These are phyloP conservation scores for Cydia amplana DNA, from an alignment of 1,140 invertebrate species.

Conservation along the genomic window DNA sequence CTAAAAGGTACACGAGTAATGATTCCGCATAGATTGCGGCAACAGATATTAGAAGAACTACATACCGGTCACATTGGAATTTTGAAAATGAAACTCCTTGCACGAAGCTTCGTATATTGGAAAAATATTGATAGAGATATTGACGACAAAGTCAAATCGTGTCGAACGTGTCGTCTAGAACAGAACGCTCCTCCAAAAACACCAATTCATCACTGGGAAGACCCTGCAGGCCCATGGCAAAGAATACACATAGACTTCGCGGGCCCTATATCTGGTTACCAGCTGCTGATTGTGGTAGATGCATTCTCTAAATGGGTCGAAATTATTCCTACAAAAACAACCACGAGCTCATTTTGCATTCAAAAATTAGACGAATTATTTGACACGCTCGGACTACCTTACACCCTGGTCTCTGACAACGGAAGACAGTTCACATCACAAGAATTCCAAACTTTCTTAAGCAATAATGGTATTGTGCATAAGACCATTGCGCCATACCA, in stretches of 20 bases:
- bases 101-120: too few species aligned
- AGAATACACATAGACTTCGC: slow-evolving; percentile 9
- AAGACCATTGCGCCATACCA: slow-evolving; percentile 51
- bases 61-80: slow-evolving; percentile 73
- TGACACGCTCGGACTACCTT: background rate
- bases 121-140: too few species aligned
- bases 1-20: slow-evolving; percentile 20
- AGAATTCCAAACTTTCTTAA: background rate
- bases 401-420: slow-evolving; percentile 22
- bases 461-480: slow-evolving; percentile 45
- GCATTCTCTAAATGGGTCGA: slow-evolving; percentile 33
- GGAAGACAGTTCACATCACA: slow-evolving; percentile 12
- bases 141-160: too few species aligned
- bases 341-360: background rate
- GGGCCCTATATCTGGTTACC: too few species aligned
- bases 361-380: background rate
- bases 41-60: slow-evolving; percentile 54
- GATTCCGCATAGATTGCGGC: slow-evolving; percentile 14
- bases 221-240: slow-evolving; percentile 1
- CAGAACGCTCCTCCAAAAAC: background rate
- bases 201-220: slow-evolving; percentile 10
- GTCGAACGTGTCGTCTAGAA: too few species aligned
- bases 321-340: background rate
- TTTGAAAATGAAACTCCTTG: slow-evolving; percentile 77
- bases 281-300: slow-evolving; percentile 31